These are phyloP conservation scores for Antennarius maculatus DNA, from an alignment of 2,797 vertebrate species.

Conservation along the genomic window DNA sequence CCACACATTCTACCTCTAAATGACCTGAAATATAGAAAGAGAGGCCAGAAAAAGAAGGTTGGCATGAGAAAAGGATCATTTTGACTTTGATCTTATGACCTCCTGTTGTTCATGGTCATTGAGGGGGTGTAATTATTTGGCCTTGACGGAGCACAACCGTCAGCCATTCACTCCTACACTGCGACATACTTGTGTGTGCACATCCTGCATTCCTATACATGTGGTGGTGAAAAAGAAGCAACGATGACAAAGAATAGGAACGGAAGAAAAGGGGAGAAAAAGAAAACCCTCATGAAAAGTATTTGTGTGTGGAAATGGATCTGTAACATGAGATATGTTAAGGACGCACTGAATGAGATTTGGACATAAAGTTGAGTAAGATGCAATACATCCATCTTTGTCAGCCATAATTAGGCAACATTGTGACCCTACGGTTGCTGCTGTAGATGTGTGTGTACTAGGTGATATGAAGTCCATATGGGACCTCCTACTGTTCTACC, in stretches of 20 bases:
- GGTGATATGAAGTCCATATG: slow-evolving; percentile 69
- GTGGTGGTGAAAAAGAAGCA: not conserved
- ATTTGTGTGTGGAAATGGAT: slow-evolving; percentile 44
- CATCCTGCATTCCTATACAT: not conserved
- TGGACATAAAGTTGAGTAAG: slow-evolving; percentile 68
- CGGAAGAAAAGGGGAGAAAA: not conserved
- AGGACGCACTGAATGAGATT: slow-evolving; percentile 51
- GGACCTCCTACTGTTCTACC: slow-evolving; percentile 74
- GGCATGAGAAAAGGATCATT: slow-evolving; percentile 67
- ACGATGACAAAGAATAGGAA: slow-evolving; percentile 26
- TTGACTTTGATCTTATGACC: slow-evolving; percentile 61
- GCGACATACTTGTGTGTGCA: slow-evolving; percentile 9
- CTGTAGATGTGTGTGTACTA: slow-evolving; percentile 48
- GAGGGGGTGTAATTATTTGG: slow-evolving; percentile 71
- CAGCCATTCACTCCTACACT: slow-evolving; percentile 26
- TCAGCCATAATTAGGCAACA: slow-evolving; percentile 68
- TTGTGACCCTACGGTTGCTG: slow-evolving; percentile 65
- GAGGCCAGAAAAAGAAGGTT: slow-evolving; percentile 45
- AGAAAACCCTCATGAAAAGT: slow-evolving; percentile 33
- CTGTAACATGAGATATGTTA: slow-evolving; percentile 27
- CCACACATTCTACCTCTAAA: slow-evolving; percentile 10
- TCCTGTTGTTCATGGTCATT: slow-evolving; percentile 58
- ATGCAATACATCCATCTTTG: slow-evolving; percentile 77
- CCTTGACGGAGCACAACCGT: slow-evolving; percentile 52
- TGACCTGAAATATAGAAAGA: slow-evolving; percentile 30